A percentile compares a stretch with the other conserved stretches of the same genome.
These are phyloP conservation scores for Leptopilina syphax DNA, from an alignment of 2,888 invertebrate species.

Conservation along the genomic window DNA sequence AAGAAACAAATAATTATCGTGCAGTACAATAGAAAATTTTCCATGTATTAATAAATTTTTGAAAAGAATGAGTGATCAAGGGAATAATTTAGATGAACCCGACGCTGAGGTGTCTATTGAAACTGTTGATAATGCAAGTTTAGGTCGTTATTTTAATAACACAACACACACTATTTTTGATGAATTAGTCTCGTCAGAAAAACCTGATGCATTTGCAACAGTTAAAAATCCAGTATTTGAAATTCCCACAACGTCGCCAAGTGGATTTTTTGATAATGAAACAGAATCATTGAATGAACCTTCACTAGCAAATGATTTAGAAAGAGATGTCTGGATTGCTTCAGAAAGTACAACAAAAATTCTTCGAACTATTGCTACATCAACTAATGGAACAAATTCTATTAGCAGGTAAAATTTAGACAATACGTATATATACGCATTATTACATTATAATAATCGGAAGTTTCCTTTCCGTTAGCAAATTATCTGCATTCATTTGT, in stretches of 20 bases:
- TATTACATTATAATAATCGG: no score
- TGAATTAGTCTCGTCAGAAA: conserved; percentile 68
- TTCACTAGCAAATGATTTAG: conserved; percentile 60
- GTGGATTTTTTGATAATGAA: conserved; percentile 52
- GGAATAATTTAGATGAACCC: conserved; percentile 42
- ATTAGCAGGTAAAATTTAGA: background rate
- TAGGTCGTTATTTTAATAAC: conserved; percentile 70
- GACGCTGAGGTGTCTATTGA: conserved; percentile 43
- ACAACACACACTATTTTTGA: conserved; percentile 72
- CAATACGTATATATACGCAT: no score
- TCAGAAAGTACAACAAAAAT: conserved; percentile 86
- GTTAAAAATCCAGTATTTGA: conserved; percentile 44
- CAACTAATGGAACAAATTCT: conserved; percentile 82
- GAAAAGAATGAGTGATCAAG: conserved; percentile 50
- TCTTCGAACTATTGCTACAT: conserved; percentile 81
- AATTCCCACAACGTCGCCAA: conserved; percentile 43
- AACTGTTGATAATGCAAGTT: conserved; percentile 42
- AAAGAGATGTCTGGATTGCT: conserved; percentile 89
- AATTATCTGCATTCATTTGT: no score
- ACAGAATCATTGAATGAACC: conserved; percentile 56
- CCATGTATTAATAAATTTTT: no score
- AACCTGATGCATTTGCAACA: conserved; percentile 56
- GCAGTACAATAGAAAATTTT: no score
- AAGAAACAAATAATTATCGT: no score
- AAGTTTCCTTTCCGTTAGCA: no score